These are phyloP conservation scores for Latrodectus geometricus DNA, from an alignment of 1,140 invertebrate species.

Conservation along the genomic window DNA sequence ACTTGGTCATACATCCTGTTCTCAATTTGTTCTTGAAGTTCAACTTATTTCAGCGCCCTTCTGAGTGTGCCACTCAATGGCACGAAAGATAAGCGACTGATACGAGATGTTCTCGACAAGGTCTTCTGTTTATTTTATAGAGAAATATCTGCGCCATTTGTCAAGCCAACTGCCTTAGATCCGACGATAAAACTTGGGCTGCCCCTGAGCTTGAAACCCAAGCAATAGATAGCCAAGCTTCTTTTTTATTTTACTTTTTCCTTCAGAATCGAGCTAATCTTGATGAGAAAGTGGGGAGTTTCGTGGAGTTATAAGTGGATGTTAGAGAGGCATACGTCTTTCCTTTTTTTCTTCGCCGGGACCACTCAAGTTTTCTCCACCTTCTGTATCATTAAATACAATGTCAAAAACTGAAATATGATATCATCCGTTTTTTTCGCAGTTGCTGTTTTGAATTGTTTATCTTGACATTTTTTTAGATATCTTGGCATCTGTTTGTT, in stretches of 20 bases:
- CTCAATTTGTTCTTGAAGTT: background rate
- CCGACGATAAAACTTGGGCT: background rate
- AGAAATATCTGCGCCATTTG: background rate
- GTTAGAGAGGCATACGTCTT: too few relatives aligned
- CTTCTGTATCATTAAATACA: too few relatives aligned
- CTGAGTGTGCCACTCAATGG: background rate
- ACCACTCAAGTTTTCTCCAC: too few relatives aligned
- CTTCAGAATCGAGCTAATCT: background rate
- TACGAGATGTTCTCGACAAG: background rate
- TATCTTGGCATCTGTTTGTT: too few relatives aligned
- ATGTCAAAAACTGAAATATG: too few relatives aligned
- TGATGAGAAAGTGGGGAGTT: background rate
- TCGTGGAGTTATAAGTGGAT: background rate
- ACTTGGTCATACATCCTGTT: background rate
- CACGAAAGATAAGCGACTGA: background rate
- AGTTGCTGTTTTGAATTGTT: too few relatives aligned
- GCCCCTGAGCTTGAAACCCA: background rate
- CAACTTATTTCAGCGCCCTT: background rate
- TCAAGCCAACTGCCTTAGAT: background rate
- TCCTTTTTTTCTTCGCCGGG: too few relatives aligned
- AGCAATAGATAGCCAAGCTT: background rate
- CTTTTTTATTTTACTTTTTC: background rate
- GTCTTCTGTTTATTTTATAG: background rate
- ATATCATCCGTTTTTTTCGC: too few relatives aligned
- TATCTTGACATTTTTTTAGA: too few relatives aligned